phyloP scores from a whole-genome alignment of 2,888 invertebrate genomes.

The Plagodis dolabraria region DNA sequence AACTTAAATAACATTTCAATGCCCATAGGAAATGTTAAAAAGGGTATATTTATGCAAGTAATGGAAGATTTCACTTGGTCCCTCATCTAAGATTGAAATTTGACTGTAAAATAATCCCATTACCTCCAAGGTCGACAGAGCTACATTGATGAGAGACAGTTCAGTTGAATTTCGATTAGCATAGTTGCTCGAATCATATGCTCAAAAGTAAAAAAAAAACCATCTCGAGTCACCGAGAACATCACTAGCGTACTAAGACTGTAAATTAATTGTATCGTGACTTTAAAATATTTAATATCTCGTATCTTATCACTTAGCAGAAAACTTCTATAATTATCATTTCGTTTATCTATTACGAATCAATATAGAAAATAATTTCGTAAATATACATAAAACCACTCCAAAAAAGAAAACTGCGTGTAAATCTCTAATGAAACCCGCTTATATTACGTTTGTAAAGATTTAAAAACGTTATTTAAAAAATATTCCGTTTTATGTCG shows the following conservation, averaged over 20 bases:
- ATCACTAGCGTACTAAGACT: slow-evolving; percentile 23
- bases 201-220: slow-evolving; percentile 2
- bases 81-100: slow-evolving; percentile 35
- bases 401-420: slow-evolving; percentile 76
- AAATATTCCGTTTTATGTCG: slow-evolving; percentile 71
- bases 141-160: slow-evolving; percentile 40
- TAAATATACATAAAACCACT: slow-evolving; percentile 71
- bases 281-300: slow-evolving; percentile 42
- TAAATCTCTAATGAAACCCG: slow-evolving; percentile 78
- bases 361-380: slow-evolving; percentile 73
- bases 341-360: slow-evolving; percentile 49
- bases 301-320: slow-evolving; percentile 50
- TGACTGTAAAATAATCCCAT: slow-evolving; percentile 4
- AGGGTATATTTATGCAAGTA: slow-evolving; percentile 3
- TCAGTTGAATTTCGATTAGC: slow-evolving; percentile 2
- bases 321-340: slow-evolving; percentile 45
- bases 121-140: neutral
- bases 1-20: slow-evolving; percentile 12
- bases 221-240: slow-evolving; percentile 21
- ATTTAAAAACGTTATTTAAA: slow-evolving; percentile 77
- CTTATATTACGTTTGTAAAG: slow-evolving; percentile 75
- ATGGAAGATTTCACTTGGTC: slow-evolving; percentile 25
- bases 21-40: slow-evolving; percentile 12
- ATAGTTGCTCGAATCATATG: neutral
- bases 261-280: slow-evolving; percentile 33